Evolutionary conservation across 2,888 invertebrate species (phyloP).

Genomic region (Phorcus lineatus): DNA sequence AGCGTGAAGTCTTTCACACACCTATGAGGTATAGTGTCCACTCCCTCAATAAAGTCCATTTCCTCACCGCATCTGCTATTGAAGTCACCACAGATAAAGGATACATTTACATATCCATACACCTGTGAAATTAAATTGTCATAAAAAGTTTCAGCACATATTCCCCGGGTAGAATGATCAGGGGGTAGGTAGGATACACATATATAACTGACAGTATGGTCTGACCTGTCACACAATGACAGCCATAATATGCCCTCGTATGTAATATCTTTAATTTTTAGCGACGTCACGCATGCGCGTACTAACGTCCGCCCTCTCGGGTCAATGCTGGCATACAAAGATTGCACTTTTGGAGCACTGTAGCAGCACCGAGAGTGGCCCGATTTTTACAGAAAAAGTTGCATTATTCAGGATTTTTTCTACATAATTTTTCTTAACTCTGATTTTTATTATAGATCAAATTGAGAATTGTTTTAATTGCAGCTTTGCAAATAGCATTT

Average conservation of each 20-base stretch:
- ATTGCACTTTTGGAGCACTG: too few species aligned
- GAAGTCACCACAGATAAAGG: background rate
- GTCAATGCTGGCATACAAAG: too few species aligned
- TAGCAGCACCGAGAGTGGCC: too few species aligned
- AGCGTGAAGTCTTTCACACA: background rate
- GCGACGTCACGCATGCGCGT: too few species aligned
- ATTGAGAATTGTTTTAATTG: too few species aligned
- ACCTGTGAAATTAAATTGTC: background rate
- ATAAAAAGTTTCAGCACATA: background rate
- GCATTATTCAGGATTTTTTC: too few species aligned
- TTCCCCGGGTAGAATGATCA: background rate
- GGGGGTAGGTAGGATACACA: background rate
- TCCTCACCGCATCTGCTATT: background rate
- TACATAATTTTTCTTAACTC: too few species aligned
- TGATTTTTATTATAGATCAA: too few species aligned
- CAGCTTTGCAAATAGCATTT: too few species aligned
- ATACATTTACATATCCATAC: background rate
- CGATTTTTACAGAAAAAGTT: too few species aligned
- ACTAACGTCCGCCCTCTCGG: too few species aligned
- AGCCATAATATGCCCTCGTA: background rate
- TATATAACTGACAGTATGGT: too few species aligned
- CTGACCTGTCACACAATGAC: background rate
- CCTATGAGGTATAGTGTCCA: background rate
- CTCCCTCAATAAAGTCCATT: background rate
- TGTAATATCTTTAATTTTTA: background rate